Conservation (phyloP, 1,140 invertebrate genomes). For the Nasonia giraulti region DNA sequence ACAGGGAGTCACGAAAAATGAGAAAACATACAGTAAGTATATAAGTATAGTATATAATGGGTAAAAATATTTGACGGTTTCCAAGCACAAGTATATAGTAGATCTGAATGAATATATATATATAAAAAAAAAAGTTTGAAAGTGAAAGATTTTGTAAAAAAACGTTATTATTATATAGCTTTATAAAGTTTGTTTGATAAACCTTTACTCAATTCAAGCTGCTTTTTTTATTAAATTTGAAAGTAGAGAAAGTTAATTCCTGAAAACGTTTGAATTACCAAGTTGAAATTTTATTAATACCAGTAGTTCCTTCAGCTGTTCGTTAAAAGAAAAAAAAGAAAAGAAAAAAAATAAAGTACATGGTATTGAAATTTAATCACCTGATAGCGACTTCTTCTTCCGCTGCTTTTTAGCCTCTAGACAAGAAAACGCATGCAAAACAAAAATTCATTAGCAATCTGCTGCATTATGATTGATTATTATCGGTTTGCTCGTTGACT, state of each 20-base stretch:
- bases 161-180: constrained; percentile 18
- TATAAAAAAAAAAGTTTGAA: constrained; percentile 51
- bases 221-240: constrained; percentile 44
- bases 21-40: constrained; percentile 28
- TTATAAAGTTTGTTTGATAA: constrained; percentile 26
- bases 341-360: constrained; percentile 53
- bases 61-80: constrained; percentile 36
- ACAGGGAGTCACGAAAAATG: constrained; percentile 43
- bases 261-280: constrained; percentile 39
- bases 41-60: not conserved
- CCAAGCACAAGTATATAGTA: constrained; percentile 47
- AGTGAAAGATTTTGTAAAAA: constrained; percentile 55
- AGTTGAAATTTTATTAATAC: constrained; percentile 46
- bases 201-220: constrained; percentile 37
- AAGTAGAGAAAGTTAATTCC: constrained; percentile 47
- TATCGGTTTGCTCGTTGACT: constrained; percentile 45
- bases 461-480: constrained; percentile 50
- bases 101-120: constrained; percentile 34
- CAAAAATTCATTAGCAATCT: constrained; percentile 78
- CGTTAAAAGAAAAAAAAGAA: constrained; percentile 51
- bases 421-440: constrained; percentile 80
- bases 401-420: constrained; percentile 94
- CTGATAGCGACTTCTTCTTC: constrained; percentile 91
- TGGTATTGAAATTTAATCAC: constrained; percentile 78
- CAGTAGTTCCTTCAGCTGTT: constrained; percentile 51